Evolutionary conservation across 2,113 vertebrate species (phyloP), one percentile per base, ranked within the genome.

Genomic region (Dromiciops gliroides): DNA sequence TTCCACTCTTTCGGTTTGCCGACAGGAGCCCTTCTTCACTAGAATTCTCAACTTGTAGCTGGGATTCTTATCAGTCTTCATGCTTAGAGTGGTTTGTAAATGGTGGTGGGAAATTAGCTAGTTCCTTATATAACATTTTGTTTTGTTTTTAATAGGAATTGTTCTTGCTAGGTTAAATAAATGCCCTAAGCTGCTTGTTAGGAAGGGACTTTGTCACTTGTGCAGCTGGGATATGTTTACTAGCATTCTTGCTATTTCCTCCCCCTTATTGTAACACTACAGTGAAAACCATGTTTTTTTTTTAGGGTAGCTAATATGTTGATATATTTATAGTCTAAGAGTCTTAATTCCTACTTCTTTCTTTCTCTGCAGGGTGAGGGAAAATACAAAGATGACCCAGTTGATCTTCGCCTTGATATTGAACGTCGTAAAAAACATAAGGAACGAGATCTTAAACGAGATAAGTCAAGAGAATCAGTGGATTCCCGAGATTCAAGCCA

Each of bases 361-460:
- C 96, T 98, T 96, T 96, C 0, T 96, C 96, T 97, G 49, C 99
- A 99, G 99, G 98, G 98, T 47, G 99, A 99, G 92, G 98, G 99
- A 97, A 99, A 99, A 98, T 98, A 98, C 67, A 99, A 99, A 97
- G 99, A 99, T 25, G 99, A 99, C 96, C 98, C 99, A 91, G 98
- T 99, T 98, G 99, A 99, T 98, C 99, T 99, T 90, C 99, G 99
- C 95, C 99, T 99, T 99, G 99, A 99, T 98, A 99, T 99, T 98
- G 99, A 99, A 95, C 99, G 99, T 31, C 99, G 99, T 98, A 99
- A 99, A 99, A 99, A 99, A 98, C 99, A 99, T 98, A 99, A 99
- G 96, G 99, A 99, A 97, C 98, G 98, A 97, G 99, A 99, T 98
- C 98, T 98, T 98, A 99, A 99, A 98, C 99, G 99, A 14, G 99